phyloP scores from a whole-genome alignment of 1,140 invertebrate species.

The Littorina saxatilis region DNA sequence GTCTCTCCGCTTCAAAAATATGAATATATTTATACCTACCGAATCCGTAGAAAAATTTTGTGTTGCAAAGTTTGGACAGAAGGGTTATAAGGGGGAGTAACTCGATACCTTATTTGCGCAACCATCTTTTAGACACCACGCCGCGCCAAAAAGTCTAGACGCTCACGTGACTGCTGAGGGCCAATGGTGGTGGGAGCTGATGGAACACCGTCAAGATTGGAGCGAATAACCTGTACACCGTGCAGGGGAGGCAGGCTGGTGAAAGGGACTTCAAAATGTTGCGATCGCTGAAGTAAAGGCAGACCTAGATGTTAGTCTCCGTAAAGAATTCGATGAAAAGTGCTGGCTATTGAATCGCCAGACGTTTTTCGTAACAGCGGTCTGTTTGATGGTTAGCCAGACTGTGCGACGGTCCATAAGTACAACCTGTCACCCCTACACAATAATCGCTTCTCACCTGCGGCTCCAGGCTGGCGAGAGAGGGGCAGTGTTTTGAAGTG shows the following conservation, averaged over 20 bases:
- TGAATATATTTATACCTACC: constrained; percentile 29
- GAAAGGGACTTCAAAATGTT: too few relatives aligned
- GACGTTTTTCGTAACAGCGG: too few relatives aligned
- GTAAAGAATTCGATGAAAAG: too few relatives aligned
- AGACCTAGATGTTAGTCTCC: too few relatives aligned
- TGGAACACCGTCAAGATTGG: constrained; percentile 45
- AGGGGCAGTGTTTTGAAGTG: constrained; percentile 40
- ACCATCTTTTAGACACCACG: constrained; percentile 46
- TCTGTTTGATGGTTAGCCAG: too few relatives aligned
- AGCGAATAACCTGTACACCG: constrained; percentile 42
- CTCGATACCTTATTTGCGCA: constrained; percentile 45
- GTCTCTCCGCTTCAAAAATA: constrained; percentile 10
- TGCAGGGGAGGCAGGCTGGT: constrained; percentile 42
- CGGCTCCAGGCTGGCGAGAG: constrained; percentile 34
- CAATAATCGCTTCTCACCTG: constrained; percentile 35
- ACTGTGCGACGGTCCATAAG: too few relatives aligned
- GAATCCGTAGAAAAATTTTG: constrained; percentile 18
- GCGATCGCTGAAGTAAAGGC: too few relatives aligned
- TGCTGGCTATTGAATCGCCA: too few relatives aligned
- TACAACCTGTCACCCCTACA: constrained; percentile 26
- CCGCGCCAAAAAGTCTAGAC: constrained; percentile 75
- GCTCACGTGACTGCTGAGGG: constrained; percentile 63
- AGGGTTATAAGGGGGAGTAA: constrained; percentile 36
- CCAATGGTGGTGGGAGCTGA: constrained; percentile 63
- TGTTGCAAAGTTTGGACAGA: constrained; percentile 28